A percentile compares a stretch with the other conserved stretches of the same genome.
Conservation (phyloP, 2,797 vertebrate species). For the Cetoscarus ocellatus region DNA sequence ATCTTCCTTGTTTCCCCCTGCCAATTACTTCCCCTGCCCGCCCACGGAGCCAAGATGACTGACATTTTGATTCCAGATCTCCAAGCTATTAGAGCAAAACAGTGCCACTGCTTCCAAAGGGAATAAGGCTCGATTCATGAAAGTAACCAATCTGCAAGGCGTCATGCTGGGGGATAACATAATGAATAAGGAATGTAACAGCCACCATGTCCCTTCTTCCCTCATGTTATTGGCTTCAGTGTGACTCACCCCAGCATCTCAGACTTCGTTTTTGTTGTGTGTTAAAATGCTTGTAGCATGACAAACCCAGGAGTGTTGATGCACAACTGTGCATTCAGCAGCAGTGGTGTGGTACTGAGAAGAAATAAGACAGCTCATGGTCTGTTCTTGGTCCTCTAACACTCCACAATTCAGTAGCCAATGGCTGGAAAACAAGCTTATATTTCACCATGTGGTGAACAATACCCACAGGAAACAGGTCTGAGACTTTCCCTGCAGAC, state of each 20-base stretch:
- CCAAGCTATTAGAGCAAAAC: conserved; percentile 36
- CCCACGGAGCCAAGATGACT: conserved; percentile 27
- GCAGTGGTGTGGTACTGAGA: conserved; percentile 6
- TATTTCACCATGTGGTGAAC: conserved; percentile 10
- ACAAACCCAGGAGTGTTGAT: conserved; percentile 11
- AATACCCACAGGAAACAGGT: conserved; percentile 4
- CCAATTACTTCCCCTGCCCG: conserved; percentile 41
- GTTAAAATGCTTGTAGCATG: conserved; percentile 20
- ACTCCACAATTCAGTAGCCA: background rate
- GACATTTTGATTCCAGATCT: conserved; percentile 46
- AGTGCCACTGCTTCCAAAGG: conserved; percentile 23
- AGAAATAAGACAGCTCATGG: background rate
- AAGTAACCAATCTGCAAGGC: conserved; percentile 2
- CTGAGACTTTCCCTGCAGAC: background rate
- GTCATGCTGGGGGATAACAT: conserved; percentile 1
- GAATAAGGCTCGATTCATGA: conserved; percentile 26
- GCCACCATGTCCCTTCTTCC: background rate
- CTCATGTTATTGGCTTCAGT: conserved; percentile 10
- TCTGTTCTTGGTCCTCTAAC: conserved; percentile 1
- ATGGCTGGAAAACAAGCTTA: background rate
- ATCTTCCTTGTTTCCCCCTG: conserved; percentile 6
- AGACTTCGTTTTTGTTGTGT: conserved; percentile 18
- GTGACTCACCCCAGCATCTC: conserved; percentile 20
- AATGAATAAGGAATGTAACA: background rate
- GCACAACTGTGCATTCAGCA: background rate